These are phyloP conservation scores for Mechanitis mazaeus DNA, from an alignment of 2,888 invertebrate species.

Conservation along the genomic window DNA sequence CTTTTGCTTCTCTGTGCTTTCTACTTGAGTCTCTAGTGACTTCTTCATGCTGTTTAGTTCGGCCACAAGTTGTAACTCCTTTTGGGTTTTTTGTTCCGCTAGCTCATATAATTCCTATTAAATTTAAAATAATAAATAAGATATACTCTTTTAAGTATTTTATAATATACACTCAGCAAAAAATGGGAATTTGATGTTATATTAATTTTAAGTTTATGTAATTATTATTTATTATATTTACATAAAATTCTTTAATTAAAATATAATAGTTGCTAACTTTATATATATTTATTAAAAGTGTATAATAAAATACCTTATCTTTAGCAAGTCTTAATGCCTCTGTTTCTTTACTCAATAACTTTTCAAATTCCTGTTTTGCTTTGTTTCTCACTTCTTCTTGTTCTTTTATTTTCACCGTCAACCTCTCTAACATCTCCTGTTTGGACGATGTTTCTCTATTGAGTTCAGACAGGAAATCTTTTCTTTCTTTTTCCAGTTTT, in stretches of 20 bases:
- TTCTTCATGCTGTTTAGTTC: constrained; percentile 57
- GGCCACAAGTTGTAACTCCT: constrained; percentile 56
- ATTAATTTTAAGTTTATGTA: too few relatives aligned
- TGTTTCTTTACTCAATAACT: constrained; percentile 54
- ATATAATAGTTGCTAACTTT: too few relatives aligned
- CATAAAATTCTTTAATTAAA: too few relatives aligned
- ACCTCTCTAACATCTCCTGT: constrained; percentile 67
- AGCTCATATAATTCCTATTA: constrained; percentile 56
- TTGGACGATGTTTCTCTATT: constrained; percentile 71
- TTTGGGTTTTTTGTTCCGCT: constrained; percentile 51
- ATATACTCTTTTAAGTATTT: too few relatives aligned
- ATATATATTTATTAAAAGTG: constrained; percentile 1
- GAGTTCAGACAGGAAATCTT: constrained; percentile 67
- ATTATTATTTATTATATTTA: too few relatives aligned
- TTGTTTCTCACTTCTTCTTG: constrained; percentile 64
- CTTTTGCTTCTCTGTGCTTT: constrained; percentile 62
- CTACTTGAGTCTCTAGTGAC: constrained; percentile 54
- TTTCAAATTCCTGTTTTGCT: constrained; percentile 60
- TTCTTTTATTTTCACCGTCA: constrained; percentile 66
- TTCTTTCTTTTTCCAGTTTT: constrained; percentile 67
- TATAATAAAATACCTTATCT: constrained; percentile 52
- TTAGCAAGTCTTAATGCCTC: constrained; percentile 61
- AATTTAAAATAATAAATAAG: constrained; percentile 7
- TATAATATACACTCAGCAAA: too few relatives aligned
- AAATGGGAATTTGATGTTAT: too few relatives aligned